Evolutionary conservation across 2,797 vertebrate species (phyloP).

Genomic region (Sardinella longiceps): DNA sequence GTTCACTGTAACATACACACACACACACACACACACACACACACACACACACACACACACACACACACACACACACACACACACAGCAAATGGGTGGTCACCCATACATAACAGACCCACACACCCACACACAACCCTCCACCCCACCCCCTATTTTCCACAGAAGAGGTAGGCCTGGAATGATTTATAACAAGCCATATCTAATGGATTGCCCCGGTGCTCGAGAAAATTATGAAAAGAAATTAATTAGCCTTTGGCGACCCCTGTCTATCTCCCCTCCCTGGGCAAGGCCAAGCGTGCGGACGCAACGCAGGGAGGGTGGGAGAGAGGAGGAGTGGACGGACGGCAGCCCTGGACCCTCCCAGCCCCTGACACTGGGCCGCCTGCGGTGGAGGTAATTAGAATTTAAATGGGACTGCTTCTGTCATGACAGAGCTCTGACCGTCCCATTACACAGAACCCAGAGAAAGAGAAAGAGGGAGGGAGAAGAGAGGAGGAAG

Average conservation of each 20-base stretch:
- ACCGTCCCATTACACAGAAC: slow-evolving; percentile 38
- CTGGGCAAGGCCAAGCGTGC: background rate
- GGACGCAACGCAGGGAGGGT: background rate
- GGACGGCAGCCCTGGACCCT: slow-evolving; percentile 43
- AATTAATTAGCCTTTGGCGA: slow-evolving; percentile 81
- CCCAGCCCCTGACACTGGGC: slow-evolving; percentile 41
- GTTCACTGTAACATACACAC: background rate
- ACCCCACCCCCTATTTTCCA: background rate
- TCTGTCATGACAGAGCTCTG: slow-evolving; percentile 58
- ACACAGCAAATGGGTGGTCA: slow-evolving; percentile 1
- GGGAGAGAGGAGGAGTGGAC: slow-evolving; percentile 5
- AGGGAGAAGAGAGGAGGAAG: too few species aligned
- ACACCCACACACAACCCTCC: too few species aligned
- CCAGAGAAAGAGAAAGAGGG: background rate
- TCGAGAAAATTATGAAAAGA: slow-evolving; percentile 80
- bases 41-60: background rate
- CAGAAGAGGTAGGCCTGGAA: slow-evolving; percentile 26
- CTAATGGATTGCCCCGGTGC: slow-evolving; percentile 78
- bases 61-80: background rate
- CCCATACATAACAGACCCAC: background rate
- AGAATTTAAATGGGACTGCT: slow-evolving; percentile 57
- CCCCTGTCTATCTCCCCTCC: slow-evolving; percentile 56
- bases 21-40: background rate
- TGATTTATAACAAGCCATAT: slow-evolving; percentile 78
- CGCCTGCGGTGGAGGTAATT: slow-evolving; percentile 60